phyloP scores from a whole-genome alignment of 2,797 vertebrate genomes.

The Hylomyscus alleni region DNA sequence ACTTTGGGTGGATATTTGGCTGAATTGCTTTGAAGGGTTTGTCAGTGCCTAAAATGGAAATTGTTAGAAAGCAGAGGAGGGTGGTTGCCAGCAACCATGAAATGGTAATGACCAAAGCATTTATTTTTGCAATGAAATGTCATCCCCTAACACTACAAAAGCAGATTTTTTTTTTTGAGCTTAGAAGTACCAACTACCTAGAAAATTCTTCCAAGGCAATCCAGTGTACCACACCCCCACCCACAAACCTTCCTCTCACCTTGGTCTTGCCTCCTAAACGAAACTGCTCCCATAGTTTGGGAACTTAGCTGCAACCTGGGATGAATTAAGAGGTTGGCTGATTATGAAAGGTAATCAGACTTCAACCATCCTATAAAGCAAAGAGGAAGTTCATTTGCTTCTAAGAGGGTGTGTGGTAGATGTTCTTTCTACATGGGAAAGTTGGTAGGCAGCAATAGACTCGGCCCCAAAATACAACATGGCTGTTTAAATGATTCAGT shows the following conservation, averaged over 20 bases:
- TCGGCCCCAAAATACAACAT: conserved; percentile 13
- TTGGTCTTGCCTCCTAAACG: conserved; percentile 22
- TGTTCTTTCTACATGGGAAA: conserved; percentile 65
- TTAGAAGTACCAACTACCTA: conserved; percentile 73
- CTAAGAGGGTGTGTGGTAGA: conserved; percentile 65
- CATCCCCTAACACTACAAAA: conserved; percentile 82
- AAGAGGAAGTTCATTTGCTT: conserved; percentile 74
- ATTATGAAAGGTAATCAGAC: conserved; percentile 75
- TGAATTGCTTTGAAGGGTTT: conserved; percentile 82
- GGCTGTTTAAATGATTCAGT: conserved; percentile 50
- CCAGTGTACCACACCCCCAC: background rate
- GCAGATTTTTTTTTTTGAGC: conserved; percentile 6
- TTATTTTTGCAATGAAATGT: conserved; percentile 86
- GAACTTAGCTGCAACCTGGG: conserved; percentile 72
- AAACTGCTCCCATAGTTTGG: conserved; percentile 7
- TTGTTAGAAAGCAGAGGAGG: conserved; percentile 85
- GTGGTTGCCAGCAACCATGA: conserved; percentile 83
- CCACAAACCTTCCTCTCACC: background rate
- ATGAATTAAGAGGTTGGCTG: conserved; percentile 78
- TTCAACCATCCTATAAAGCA: conserved; percentile 75
- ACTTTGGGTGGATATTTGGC: conserved; percentile 84
- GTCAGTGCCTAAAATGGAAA: conserved; percentile 86
- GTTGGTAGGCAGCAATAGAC: conserved; percentile 30
- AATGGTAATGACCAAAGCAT: conserved; percentile 86
- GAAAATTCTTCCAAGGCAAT: conserved; percentile 58